Evolutionary conservation across 2,888 invertebrate species (phyloP), one percentile per base, ranked within the genome.

Genomic region (Drepanosiphum platanoidis): DNA sequence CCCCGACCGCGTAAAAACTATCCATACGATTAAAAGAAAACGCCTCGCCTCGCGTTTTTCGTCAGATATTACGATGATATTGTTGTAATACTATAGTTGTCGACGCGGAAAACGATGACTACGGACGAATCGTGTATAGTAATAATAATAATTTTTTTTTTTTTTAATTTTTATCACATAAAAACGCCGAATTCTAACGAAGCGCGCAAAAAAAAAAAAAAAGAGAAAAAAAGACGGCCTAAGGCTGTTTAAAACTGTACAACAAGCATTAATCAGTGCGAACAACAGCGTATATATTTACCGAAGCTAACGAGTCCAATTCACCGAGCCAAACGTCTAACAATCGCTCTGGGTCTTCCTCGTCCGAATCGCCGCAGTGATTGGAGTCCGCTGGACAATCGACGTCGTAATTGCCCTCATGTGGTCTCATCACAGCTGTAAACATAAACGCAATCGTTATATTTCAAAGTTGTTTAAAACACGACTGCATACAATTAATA

Each of bases 311-410:
- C 87, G 92, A 93, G 88, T 94, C 93, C 88, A 95, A 92, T 90
- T 95, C 94, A 87, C 94, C 94, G 18, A 95, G 92, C 94, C 94
- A 94, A 89, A 94, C 94, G 91, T 94, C 94, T 88, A 95, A 92
- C 88, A 94, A 91, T 88, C 94, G 93, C 89, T 94, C 94, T 32
- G 94, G 94, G 90, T 94, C 94, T 87, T 83, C 83, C 27, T 84
- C 84, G 68, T 84, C 84, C 52, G 75, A 75, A 36, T 84, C 84
- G 66, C 83, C 84, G 15, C 84, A 68, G 58, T 77, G 77, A 75
- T 77, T 75, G 36, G 77, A 84, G 68, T 84, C 84, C 84, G 22
- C 36, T 64, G 84, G 84, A 84, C 84, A 84, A 75, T 77, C 84
- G 39, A 77, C 77, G 77, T 84, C 77, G 75, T 75, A 77, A 84